These are phyloP conservation scores for Drosophila burlai DNA, from an alignment of 1,140 invertebrate species.

Conservation along the genomic window DNA sequence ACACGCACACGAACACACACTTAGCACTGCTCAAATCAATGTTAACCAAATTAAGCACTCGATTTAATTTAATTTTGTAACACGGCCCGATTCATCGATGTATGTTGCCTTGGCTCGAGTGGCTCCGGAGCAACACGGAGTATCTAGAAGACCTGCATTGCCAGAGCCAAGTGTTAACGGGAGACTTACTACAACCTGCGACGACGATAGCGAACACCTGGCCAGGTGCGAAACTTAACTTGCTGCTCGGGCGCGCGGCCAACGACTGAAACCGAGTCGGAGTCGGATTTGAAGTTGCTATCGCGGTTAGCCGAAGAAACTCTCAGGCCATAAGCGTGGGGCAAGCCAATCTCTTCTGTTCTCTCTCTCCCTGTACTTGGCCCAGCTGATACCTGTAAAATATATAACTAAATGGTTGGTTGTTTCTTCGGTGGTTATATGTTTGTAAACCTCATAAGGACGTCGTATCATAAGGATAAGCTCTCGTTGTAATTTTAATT, in stretches of 20 bases:
- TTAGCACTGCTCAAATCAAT: conserved; percentile 42
- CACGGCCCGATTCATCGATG: neutral
- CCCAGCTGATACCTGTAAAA: conserved; percentile 13
- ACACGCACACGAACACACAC: conserved; percentile 7
- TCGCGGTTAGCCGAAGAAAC: conserved; percentile 26
- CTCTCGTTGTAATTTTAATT: too few species aligned
- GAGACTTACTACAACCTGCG: conserved; percentile 41
- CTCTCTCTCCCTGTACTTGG: conserved; percentile 9
- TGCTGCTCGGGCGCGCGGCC: conserved; percentile 59
- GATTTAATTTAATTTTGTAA: conserved; percentile 54
- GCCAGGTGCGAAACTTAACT: conserved; percentile 58
- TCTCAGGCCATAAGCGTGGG: neutral
- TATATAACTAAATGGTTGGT: neutral
- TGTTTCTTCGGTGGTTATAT: too few species aligned
- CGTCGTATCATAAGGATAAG: neutral
- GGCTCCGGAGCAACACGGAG: neutral
- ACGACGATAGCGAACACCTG: conserved; percentile 32
- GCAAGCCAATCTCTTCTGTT: conserved; percentile 1
- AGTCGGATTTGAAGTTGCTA: conserved; percentile 31
- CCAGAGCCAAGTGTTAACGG: conserved; percentile 42
- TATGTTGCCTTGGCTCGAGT: conserved; percentile 30
- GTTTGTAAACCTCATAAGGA: too few species aligned
- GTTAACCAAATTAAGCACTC: conserved; percentile 32
- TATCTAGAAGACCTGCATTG: conserved; percentile 29
- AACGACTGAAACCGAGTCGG: conserved; percentile 66